phyloP scores from a whole-genome alignment of 2,113 vertebrate species.

The Polypterus senegalus region DNA sequence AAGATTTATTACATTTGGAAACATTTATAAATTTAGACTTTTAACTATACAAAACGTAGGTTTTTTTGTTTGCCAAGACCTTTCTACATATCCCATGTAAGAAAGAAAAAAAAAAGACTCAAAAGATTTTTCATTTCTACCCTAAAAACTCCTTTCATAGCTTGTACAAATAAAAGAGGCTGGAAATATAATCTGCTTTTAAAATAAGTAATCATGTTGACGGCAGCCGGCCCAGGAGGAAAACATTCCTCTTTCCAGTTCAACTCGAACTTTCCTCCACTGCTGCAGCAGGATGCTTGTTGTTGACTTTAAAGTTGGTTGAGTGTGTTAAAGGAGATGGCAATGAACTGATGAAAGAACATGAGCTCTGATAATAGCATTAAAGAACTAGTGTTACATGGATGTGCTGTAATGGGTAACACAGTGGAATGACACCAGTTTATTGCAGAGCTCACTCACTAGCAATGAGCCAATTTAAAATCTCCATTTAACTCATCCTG shows the following conservation, averaged over 20 bases:
- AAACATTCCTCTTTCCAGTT: slow-evolving; percentile 8
- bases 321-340: too few relatives aligned
- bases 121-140: slow-evolving; percentile 7
- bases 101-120: slow-evolving; percentile 1
- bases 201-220: slow-evolving; percentile 21
- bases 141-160: slow-evolving; percentile 3
- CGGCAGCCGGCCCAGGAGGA: slow-evolving; percentile 17
- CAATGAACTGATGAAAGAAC: too few relatives aligned
- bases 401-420: too few relatives aligned
- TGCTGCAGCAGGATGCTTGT: slow-evolving; percentile 9
- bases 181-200: slow-evolving; percentile 18
- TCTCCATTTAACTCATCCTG: too few relatives aligned
- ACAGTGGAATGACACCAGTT: too few relatives aligned
- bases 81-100: slow-evolving; percentile 12
- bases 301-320: slow-evolving; percentile 7
- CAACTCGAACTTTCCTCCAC: slow-evolving; percentile 3
- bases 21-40: background rate
- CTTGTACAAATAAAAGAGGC: slow-evolving; percentile 9
- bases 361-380: too few relatives aligned
- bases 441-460: too few relatives aligned
- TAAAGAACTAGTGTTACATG: too few relatives aligned
- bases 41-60: background rate
- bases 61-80: background rate
- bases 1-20: too few relatives aligned
- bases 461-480: too few relatives aligned